These are phyloP conservation scores for Alosa sapidissima DNA, from an alignment of 2,797 vertebrate species.

Conservation along the genomic window DNA sequence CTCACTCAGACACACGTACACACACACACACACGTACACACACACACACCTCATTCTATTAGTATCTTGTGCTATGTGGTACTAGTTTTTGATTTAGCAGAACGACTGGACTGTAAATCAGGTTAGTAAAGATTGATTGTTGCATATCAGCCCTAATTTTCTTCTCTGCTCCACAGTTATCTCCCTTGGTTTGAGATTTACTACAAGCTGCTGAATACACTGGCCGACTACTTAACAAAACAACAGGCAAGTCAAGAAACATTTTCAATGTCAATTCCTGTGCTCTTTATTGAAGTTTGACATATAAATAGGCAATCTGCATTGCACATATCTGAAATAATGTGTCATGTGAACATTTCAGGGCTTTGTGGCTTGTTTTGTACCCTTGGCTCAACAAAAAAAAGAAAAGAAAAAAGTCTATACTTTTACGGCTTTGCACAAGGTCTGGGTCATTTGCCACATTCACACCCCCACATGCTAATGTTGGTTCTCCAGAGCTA, in stretches of 20 bases:
- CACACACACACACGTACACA: not conserved
- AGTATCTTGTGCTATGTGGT: too few species aligned
- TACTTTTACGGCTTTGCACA: conserved; percentile 7
- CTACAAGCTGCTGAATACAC: conserved; percentile 96
- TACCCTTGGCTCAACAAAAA: not conserved
- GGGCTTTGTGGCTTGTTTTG: not conserved
- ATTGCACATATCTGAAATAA: not conserved
- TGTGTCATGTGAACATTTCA: not conserved
- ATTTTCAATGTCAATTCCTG: not conserved
- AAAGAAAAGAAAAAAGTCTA: not conserved
- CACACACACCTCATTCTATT: not conserved
- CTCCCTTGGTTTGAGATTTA: conserved; percentile 98
- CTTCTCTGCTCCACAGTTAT: conserved; percentile 78
- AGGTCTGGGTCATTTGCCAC: conserved; percentile 33
- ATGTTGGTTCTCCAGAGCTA: conserved; percentile 19
- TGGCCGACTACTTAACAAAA: conserved; percentile 94
- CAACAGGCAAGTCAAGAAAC: conserved; percentile 81
- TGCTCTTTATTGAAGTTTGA: not conserved
- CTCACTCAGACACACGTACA: not conserved
- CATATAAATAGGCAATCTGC: not conserved
- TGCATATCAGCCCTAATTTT: not conserved
- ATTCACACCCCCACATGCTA: conserved; percentile 29
- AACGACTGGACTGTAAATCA: conserved; percentile 50
- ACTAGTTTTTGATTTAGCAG: too few species aligned
- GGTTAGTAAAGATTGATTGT: not conserved